phyloP scores from a whole-genome alignment of 2,888 invertebrate species.

The Epirrhoe tristata region DNA sequence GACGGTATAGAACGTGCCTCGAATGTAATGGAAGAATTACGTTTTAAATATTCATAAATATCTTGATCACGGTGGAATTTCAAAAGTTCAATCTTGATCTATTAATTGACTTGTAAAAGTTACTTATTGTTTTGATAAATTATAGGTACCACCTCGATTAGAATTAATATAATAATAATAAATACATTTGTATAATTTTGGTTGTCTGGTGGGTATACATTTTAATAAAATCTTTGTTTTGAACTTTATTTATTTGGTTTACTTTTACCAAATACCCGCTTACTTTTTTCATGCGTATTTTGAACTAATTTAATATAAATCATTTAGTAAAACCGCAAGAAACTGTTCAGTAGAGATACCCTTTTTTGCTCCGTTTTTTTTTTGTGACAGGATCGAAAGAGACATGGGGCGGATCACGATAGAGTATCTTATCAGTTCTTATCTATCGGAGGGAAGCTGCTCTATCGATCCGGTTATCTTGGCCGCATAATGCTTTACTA shows the following conservation, averaged over 20 bases:
- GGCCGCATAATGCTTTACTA: constrained; percentile 28
- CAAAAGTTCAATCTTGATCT: not conserved
- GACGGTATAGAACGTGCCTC: constrained; percentile 12
- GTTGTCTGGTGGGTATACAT: no score
- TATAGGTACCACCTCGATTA: no score
- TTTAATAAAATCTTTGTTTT: no score
- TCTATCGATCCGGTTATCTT: constrained; percentile 63
- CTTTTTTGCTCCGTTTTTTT: constrained; percentile 47
- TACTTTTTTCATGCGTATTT: not conserved
- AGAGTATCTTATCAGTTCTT: constrained; percentile 75
- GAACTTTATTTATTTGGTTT: no score
- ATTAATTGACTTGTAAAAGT: not conserved
- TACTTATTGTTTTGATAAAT: not conserved
- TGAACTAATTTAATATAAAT: not conserved
- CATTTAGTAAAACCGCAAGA: constrained; percentile 1
- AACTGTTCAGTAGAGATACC: constrained; percentile 10
- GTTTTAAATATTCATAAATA: constrained; percentile 4
- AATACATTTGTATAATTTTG: no score
- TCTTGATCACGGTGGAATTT: not conserved
- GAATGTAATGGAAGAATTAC: not conserved
- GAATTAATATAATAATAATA: no score
- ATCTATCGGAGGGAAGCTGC: constrained; percentile 66
- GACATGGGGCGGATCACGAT: constrained; percentile 66
- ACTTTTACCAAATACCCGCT: no score
- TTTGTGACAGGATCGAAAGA: constrained; percentile 55